Base-by-base conservation (phyloP, 2,113 vertebrate genomes). In the Xiphophorus couchianus region DNA sequence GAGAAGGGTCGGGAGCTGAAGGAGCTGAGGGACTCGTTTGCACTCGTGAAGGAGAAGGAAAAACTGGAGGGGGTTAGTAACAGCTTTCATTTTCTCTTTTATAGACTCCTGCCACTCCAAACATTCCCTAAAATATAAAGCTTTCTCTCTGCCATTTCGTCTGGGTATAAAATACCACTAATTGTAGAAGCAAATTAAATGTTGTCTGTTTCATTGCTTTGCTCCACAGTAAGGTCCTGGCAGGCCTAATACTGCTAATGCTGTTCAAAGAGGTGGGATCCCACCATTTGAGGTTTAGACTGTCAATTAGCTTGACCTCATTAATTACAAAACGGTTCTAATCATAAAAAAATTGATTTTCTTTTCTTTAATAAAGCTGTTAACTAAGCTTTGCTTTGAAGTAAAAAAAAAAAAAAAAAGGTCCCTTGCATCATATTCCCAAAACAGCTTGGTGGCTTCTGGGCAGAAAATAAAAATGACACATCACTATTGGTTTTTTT, bases 1-100 rank as follows among this genome's bases (percentile, higher is more conserved):
- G 95, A 97, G 90, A 98, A 97, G 81, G 97, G 97, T 64, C 94
- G 96, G 62, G 95, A 95, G 90, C 94, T 99, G 91, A 96, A 94
- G 85, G 95, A 95, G 30, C 88, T 98, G 84, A 94, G 93, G 87
- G 95, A 95, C 67, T 95, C 93, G 78, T 82, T 98, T 69, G 94
- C 95, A 31, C 90, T 90, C 5, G 84, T 89, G 62, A 95, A 90
- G 84, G 96, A 96, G 80, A 97, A 98, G 95, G 96, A 96, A 93
- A 91, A 92, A 86, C 87, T 94, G 62, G 94, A 95, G 86, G 93
- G 85, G 92, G 91, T 95, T 83, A 81, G 94, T 85, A 84, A 90
- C 85, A 51, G 75, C 87, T 90, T 89, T 90, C 81, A 85, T 91
- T 93, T 90, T 87, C 75, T 75, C 61, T 77, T 87, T 92, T 89